Evolutionary conservation across 1,140 invertebrate species (phyloP).

Genomic region (Drosophila persimilis): DNA sequence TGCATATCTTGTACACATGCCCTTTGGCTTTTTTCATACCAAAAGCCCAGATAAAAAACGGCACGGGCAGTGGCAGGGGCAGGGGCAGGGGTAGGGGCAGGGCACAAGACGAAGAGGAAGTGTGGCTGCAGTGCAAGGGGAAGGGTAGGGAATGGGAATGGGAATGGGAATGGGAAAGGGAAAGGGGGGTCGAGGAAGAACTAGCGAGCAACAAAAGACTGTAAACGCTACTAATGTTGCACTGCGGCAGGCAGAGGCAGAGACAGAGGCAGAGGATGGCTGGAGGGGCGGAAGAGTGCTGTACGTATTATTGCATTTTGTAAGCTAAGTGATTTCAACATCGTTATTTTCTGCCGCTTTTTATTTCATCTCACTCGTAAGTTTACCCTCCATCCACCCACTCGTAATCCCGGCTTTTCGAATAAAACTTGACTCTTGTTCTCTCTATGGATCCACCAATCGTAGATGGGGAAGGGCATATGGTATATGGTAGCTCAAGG

Average conservation of each 20-base stretch:
- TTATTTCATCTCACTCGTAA: slow-evolving; percentile 41
- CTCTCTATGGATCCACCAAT: too few relatives aligned
- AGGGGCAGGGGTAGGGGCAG: too few relatives aligned
- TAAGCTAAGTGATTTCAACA: slow-evolving; percentile 69
- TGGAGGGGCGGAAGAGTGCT: slow-evolving; percentile 15
- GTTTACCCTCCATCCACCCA: slow-evolving; percentile 1
- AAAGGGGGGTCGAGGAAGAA: background rate
- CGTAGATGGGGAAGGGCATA: too few relatives aligned
- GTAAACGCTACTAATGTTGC: slow-evolving; percentile 69
- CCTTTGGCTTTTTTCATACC: slow-evolving; percentile 61
- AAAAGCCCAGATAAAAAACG: slow-evolving; percentile 1
- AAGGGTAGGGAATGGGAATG: too few relatives aligned
- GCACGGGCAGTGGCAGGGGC: too few relatives aligned
- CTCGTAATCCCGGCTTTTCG: too few relatives aligned
- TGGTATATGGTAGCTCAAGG: too few relatives aligned
- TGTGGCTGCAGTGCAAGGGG: background rate
- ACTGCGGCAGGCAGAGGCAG: slow-evolving; percentile 17
- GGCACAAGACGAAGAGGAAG: too few relatives aligned
- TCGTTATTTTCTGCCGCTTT: slow-evolving; percentile 59
- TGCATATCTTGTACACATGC: slow-evolving; percentile 60
- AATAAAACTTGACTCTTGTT: too few relatives aligned
- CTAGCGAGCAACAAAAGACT: slow-evolving; percentile 48
- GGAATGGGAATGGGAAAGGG: background rate
- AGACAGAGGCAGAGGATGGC: background rate
- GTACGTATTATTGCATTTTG: slow-evolving; percentile 64